Base-by-base conservation (phyloP, 2,888 invertebrate species). In the Leptinotarsa juncta region DNA sequence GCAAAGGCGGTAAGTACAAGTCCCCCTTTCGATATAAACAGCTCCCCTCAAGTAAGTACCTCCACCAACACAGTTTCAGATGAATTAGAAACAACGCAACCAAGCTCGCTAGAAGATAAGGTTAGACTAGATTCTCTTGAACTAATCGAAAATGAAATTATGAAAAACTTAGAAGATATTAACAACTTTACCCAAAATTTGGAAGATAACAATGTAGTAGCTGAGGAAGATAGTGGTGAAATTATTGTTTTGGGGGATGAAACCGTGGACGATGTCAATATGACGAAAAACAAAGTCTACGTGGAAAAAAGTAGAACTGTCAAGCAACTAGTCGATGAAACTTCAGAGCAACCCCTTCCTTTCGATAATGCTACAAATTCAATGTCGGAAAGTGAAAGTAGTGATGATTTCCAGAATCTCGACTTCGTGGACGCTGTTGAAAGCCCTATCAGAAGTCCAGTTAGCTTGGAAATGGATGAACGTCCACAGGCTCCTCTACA, bases 241-340 rank as follows among this genome's bases (percentile, higher is more conserved):
- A 72, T 72, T 55, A 71, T 60, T 55, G 73, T 74, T 50, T 49
- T 73, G 12, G 53, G 48, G 15, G 48, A 55, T 62, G 71, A 67
- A 49, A 66, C 57, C 26, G 57, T 57, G 18, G 65, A 69, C n/a
- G 65, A 62, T 23, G 49, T 70, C 4, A 50, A 67, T 67, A 77
- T 71, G 75, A 78, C 66, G 23, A 67, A 67, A 65, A 77, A 75
- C 32, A 86, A 85, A 82, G 80, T 85, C 67, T 85, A 86, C 53
- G 85, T 87, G 23, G 87, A 87, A 79, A 88, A 87, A 81, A 88
- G 87, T 78, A 86, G 86, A 77, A 87, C 87, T 2, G 87, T 87
- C 2, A 87, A 87, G 62, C 86, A 87, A 79, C 85, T 87, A 20
- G 80, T 84, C 14, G 85, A 86, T 74, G 80, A 80, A 57, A 78